Percentiles rank a stretch among this genome's conserved stretches.
Conservation (phyloP, 2,113 vertebrate species). For the Aptenodytes patagonicus region DNA sequence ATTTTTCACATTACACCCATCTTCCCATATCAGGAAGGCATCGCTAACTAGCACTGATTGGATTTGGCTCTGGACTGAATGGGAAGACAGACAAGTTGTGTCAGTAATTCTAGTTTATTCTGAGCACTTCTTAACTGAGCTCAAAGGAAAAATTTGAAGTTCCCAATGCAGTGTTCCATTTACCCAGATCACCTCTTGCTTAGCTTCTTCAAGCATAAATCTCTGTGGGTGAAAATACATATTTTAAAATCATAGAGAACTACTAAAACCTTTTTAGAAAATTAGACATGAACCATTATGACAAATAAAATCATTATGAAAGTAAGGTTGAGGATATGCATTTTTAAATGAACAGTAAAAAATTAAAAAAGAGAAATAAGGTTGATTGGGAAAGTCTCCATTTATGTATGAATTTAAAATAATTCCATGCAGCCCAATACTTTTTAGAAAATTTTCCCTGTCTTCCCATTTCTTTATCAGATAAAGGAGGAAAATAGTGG, state of each 20-base stretch:
- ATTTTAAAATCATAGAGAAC: constrained; percentile 38
- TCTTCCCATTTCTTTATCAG: background rate
- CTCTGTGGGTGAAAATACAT: constrained; percentile 19
- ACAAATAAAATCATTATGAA: constrained; percentile 18
- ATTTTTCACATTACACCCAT: background rate
- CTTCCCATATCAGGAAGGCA: background rate
- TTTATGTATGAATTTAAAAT: background rate
- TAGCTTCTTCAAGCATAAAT: constrained; percentile 31
- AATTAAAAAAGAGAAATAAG: background rate
- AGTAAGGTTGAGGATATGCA: background rate
- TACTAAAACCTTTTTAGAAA: constrained; percentile 22
- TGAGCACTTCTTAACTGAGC: background rate
- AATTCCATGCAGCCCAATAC: background rate
- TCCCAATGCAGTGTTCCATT: background rate
- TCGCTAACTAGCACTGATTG: background rate
- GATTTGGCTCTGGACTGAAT: background rate
- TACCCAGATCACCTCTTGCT: background rate
- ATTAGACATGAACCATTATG: background rate
- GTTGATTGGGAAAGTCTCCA: background rate
- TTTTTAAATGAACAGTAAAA: constrained; percentile 28
- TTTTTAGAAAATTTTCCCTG: background rate
- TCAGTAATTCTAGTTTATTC: background rate
- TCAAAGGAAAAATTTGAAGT: background rate
- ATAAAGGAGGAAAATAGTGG: background rate
- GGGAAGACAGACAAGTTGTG: background rate